Conservation (phyloP, 2,888 invertebrate genomes). For the Drepanosiphum platanoidis region DNA sequence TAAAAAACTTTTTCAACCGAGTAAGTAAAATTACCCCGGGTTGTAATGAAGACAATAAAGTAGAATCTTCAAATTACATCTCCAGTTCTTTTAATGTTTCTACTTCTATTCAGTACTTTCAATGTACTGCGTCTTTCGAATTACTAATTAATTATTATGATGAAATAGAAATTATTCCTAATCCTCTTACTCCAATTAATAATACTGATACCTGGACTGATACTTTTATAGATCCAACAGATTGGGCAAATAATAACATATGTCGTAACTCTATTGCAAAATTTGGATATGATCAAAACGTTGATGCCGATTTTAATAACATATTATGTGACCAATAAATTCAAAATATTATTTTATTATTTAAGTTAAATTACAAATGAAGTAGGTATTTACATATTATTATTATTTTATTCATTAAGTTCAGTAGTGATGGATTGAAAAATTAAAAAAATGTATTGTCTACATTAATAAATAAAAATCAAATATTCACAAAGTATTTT, state of each 20-base stretch:
- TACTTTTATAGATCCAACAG: slow-evolving; percentile 2
- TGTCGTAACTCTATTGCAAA: background rate
- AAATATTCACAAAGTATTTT: no score
- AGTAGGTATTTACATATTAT: no score
- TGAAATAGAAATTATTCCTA: background rate
- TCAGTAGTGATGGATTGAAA: no score
- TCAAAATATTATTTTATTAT: no score
- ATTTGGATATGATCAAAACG: slow-evolving; percentile 2
- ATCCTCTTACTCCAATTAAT: slow-evolving; percentile 3
- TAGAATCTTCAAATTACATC: background rate
- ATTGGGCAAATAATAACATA: slow-evolving; percentile 2
- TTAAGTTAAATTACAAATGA: no score
- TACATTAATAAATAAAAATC: no score
- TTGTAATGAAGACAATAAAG: background rate
- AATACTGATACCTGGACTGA: no score
- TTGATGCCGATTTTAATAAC: slow-evolving; percentile 59
- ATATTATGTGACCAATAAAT: no score
- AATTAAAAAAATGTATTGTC: no score
- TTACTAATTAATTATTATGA: background rate
- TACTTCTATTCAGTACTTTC: slow-evolving; percentile 4
- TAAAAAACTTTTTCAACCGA: slow-evolving; percentile 10
- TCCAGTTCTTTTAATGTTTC: background rate
- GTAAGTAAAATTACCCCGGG: background rate
- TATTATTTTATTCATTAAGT: no score
- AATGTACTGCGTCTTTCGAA: background rate